Percentiles rank a stretch among this genome's conserved stretches.
phyloP scores from a whole-genome alignment of 1,140 invertebrate species.

The Papilio helenus region DNA sequence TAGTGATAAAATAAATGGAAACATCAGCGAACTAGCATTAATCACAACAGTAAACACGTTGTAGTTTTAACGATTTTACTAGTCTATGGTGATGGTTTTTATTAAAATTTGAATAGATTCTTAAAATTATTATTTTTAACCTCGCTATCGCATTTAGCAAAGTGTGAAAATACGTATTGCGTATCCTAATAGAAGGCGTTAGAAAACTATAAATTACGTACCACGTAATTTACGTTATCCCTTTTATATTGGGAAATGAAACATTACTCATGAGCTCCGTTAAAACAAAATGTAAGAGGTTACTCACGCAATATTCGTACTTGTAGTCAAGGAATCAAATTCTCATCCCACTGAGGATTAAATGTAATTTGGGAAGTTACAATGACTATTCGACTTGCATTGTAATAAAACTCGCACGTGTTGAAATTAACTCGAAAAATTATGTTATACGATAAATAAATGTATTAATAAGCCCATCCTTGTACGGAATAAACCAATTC shows the following conservation, averaged over 20 bases:
- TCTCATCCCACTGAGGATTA: no score
- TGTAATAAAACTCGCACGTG: no score
- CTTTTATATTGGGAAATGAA: not conserved
- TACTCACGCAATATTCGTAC: not conserved
- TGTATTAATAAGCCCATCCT: not conserved
- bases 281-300: not conserved
- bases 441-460: no score
- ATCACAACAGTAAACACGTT: no score
- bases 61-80: no score
- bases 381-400: no score
- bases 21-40: no score
- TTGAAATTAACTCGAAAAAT: no score
- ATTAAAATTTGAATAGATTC: not conserved
- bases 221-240: not conserved
- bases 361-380: no score
- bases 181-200: slow-evolving; percentile 4
- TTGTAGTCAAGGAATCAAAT: no score
- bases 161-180: slow-evolving; percentile 2
- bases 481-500: not conserved
- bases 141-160: slow-evolving; percentile 2
- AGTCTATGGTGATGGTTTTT: no score
- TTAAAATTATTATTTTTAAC: not conserved
- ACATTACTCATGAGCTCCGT: not conserved
- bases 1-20: no score
- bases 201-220: not conserved